Base-by-base conservation (phyloP, 2,113 vertebrate genomes). In the Bubo bubo region DNA sequence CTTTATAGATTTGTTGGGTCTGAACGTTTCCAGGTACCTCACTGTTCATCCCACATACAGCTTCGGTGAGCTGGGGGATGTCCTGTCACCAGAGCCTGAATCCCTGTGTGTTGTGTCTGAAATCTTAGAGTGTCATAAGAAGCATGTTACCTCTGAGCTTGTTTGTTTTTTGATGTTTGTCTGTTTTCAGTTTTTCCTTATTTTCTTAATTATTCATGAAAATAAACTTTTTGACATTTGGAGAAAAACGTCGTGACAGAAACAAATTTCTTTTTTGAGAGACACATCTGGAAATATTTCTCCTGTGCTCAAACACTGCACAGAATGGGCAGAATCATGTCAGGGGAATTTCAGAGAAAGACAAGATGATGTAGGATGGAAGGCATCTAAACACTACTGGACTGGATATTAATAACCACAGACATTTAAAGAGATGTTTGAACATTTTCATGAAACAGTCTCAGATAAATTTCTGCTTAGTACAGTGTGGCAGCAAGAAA, bases 141-240 rank as follows among this genome's bases (percentile, higher is more conserved):
- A 89, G 93, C 87, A 85, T 73, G 96, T 96, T 97, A 96, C 95
- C 93, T 96, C 95, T 79, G 60, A 77, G 58, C 55, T 70, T 97
- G 92, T 97, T 96, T 95, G 43, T 18, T 96, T 95, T 86, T 95
- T 88, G 79, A 84, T 97, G 88, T 95, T 96, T 97, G 94, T 97
- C 71, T 89, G 74, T 62, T 97, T 95, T 79, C 47, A 88, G 47
- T 88, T 90, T 93, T 95, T 88, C 34, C 28, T 95, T 85, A 70
- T 90, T 89, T 95, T 97, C 86, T 96, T 95, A 95, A 94, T 76
- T 95, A 94, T 75, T 95, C 83, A 93, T 93, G 89, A 91, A 97
- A 98, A 98, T 98, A 98, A 98, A 98, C 70, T 86, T 97, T 98
- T 97, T 97, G 97, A 98, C 97, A 97, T 98, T 98, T 98, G 95